phyloP scores from a whole-genome alignment of 2,888 invertebrate species.

The Leucophenga maculata region DNA sequence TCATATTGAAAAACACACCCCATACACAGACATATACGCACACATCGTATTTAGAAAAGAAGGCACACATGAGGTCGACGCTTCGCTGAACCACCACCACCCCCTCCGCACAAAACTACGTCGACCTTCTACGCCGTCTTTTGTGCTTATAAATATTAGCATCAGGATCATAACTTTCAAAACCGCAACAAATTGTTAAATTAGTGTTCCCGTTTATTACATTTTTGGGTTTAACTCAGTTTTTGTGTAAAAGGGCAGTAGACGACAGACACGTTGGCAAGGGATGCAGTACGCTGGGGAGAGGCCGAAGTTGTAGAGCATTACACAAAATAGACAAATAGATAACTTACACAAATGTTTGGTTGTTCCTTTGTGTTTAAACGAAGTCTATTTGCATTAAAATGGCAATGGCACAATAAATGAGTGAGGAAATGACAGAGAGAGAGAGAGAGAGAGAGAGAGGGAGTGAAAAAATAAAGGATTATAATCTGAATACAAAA shows the following conservation, averaged over 20 bases:
- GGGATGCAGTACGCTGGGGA: not conserved
- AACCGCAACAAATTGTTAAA: constrained; percentile 68
- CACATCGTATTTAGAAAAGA: not conserved
- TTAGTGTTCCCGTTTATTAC: constrained; percentile 62
- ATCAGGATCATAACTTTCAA: constrained; percentile 60
- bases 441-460: not conserved
- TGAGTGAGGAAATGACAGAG: not conserved
- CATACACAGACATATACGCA: constrained; percentile 2
- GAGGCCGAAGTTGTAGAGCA: not conserved
- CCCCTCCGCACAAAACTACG: not conserved
- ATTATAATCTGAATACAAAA: too few relatives aligned
- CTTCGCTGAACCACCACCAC: constrained; percentile 6
- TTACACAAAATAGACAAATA: constrained; percentile 27
- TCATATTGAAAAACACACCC: constrained; percentile 28
- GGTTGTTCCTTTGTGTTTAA: constrained; percentile 34
- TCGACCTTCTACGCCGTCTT: not conserved
- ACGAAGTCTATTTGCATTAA: constrained; percentile 32
- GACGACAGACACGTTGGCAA: not conserved
- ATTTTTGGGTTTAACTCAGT: constrained; percentile 36
- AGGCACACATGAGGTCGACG: constrained; percentile 17
- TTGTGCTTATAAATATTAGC: constrained; percentile 44
- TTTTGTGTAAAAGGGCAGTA: constrained; percentile 1
- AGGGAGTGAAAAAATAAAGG: not conserved
- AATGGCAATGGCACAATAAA: constrained; percentile 9
- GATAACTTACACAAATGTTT: constrained; percentile 32